phyloP scores from a whole-genome alignment of 1,140 invertebrate genomes.

The Cydia strobilella region DNA sequence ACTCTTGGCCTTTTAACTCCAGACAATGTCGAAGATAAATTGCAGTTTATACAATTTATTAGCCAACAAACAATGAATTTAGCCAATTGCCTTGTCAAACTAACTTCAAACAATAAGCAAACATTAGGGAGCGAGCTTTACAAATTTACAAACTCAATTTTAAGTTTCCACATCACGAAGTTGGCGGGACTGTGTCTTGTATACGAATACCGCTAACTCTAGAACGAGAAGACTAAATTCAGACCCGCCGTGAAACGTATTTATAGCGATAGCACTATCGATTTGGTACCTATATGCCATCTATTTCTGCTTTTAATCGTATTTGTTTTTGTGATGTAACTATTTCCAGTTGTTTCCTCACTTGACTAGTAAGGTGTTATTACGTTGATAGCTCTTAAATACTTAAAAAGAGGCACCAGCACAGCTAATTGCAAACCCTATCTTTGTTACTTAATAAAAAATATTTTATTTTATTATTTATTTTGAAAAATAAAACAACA shows the following conservation, averaged over 20 bases:
- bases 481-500: too few species aligned
- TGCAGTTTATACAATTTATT: constrained; percentile 31
- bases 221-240: constrained; percentile 7
- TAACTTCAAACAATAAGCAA: constrained; percentile 32
- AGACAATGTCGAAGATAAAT: constrained; percentile 21
- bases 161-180: constrained; percentile 32
- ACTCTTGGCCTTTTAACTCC: constrained; percentile 11
- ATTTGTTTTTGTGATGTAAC: background rate
- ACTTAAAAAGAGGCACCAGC: too few species aligned
- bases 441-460: too few species aligned
- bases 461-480: too few species aligned
- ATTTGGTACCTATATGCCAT: background rate
- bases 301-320: background rate
- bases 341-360: too few species aligned
- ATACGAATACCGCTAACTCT: constrained; percentile 24
- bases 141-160: constrained; percentile 32
- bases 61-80: constrained; percentile 28
- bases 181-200: constrained; percentile 30
- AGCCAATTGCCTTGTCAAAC: constrained; percentile 32
- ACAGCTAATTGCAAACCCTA: too few species aligned
- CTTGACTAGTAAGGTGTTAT: too few species aligned
- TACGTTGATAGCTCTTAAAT: too few species aligned
- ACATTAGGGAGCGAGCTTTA: constrained; percentile 21
- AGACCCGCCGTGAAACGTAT: background rate
- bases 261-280: background rate